These are phyloP conservation scores for Aphidius ervi DNA, from an alignment of 1,140 invertebrate species.

Conservation along the genomic window DNA sequence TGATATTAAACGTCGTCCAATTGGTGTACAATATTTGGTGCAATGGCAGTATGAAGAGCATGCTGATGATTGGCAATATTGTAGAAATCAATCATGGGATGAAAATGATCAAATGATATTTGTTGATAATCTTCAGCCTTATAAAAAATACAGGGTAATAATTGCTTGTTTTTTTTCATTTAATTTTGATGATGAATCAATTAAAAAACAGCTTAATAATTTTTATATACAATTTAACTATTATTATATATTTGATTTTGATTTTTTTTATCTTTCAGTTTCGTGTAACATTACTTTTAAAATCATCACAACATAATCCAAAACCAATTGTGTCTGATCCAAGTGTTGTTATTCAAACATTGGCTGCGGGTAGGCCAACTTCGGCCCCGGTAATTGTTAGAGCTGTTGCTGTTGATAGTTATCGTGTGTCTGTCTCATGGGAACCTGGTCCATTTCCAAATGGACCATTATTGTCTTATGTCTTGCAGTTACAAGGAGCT, in stretches of 20 bases:
- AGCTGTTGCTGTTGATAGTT: slow-evolving; percentile 76
- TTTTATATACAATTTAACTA: no score
- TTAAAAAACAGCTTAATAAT: no score
- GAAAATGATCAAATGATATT: slow-evolving; percentile 59
- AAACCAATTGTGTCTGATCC: slow-evolving; percentile 74
- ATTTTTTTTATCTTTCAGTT: slow-evolving; percentile 71
- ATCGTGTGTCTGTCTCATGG: slow-evolving; percentile 82
- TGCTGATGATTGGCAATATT: slow-evolving; percentile 69
- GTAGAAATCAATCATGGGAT: slow-evolving; percentile 64
- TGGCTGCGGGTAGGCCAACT: slow-evolving; percentile 66
- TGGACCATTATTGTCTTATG: slow-evolving; percentile 81
- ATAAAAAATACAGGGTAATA: slow-evolving; percentile 81
- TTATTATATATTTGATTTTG: neutral
- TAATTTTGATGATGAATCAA: neutral
- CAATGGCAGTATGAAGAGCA: slow-evolving; percentile 72
- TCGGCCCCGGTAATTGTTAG: slow-evolving; percentile 70
- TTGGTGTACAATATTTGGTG: slow-evolving; percentile 60
- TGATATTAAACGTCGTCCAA: slow-evolving; percentile 46
- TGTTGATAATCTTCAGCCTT: slow-evolving; percentile 76
- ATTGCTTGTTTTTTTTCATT: neutral
- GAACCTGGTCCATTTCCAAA: slow-evolving; percentile 80
- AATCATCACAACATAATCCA: slow-evolving; percentile 58
- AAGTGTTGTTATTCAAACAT: slow-evolving; percentile 76
- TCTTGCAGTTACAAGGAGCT: slow-evolving; percentile 60
- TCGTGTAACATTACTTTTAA: slow-evolving; percentile 68